phyloP scores from a whole-genome alignment of 2,113 vertebrate species.

The Tetrao urogallus region DNA sequence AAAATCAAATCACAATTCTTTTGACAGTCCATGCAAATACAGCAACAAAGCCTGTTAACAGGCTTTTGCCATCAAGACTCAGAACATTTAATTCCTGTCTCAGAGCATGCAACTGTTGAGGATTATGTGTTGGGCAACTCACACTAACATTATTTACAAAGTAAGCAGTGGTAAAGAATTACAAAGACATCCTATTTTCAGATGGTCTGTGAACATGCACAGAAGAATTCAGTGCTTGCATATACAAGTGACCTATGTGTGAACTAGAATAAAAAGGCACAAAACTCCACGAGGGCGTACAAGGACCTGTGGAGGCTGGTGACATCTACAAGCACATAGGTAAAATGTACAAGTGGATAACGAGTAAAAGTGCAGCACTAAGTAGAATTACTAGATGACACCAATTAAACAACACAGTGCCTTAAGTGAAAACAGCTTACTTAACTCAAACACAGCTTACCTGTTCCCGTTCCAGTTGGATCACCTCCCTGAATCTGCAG shows the following conservation, averaged over 20 bases:
- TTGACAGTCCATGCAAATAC: neutral
- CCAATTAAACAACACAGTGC: neutral
- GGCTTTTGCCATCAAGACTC: neutral
- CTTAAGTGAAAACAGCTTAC: neutral
- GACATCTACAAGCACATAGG: neutral
- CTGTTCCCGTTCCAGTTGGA: slow-evolving; percentile 94
- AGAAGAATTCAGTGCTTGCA: neutral
- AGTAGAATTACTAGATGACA: neutral
- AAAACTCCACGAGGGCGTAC: neutral
- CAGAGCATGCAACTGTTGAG: neutral
- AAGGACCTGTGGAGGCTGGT: neutral
- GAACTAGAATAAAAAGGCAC: neutral
- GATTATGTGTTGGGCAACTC: neutral
- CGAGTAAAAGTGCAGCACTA: neutral
- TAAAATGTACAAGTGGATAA: neutral
- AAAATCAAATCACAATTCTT: neutral
- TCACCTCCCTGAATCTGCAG: slow-evolving; percentile 96
- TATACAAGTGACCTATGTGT: neutral
- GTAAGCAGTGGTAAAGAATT: neutral
- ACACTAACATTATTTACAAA: neutral
- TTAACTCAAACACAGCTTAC: slow-evolving; percentile 70
- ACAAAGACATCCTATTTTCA: neutral
- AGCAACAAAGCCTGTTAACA: neutral
- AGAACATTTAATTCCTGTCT: neutral
- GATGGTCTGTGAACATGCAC: neutral